A percentile compares a stretch with the other conserved stretches of the same genome.
These are phyloP conservation scores for Itoplectis maculator DNA, from an alignment of 2,888 invertebrate genomes.

Conservation along the genomic window DNA sequence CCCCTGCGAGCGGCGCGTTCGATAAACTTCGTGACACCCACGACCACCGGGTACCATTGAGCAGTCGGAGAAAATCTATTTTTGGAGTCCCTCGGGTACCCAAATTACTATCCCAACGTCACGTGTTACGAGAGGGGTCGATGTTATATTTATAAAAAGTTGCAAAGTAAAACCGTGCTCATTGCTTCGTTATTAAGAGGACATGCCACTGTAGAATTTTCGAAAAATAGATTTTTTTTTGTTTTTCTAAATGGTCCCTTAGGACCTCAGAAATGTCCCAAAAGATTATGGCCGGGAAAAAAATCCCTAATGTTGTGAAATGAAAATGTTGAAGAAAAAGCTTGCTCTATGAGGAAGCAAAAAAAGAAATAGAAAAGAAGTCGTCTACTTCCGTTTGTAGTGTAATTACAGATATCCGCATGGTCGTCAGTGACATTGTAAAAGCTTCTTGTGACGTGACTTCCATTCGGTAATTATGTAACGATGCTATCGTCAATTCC, in stretches of 20 bases:
- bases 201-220: no score
- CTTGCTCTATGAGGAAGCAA: neutral
- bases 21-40: neutral
- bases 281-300: no score
- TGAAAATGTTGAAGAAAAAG: neutral
- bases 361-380: neutral
- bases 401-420: conserved; percentile 1
- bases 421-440: neutral
- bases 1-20: no score
- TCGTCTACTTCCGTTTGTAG: conserved; percentile 1
- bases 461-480: conserved; percentile 39
- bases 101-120: neutral
- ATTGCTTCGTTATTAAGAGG: no score
- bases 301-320: no score
- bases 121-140: neutral
- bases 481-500: conserved; percentile 33
- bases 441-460: conserved; percentile 36
- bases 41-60: neutral
- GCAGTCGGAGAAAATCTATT: neutral
- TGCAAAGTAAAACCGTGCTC: no score
- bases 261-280: no score
- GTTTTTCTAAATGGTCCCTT: no score
- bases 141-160: neutral
- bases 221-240: no score
- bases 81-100: neutral